These are phyloP conservation scores for Pipistrellus kuhlii DNA, from an alignment of 2,797 vertebrate genomes.

Conservation along the genomic window DNA sequence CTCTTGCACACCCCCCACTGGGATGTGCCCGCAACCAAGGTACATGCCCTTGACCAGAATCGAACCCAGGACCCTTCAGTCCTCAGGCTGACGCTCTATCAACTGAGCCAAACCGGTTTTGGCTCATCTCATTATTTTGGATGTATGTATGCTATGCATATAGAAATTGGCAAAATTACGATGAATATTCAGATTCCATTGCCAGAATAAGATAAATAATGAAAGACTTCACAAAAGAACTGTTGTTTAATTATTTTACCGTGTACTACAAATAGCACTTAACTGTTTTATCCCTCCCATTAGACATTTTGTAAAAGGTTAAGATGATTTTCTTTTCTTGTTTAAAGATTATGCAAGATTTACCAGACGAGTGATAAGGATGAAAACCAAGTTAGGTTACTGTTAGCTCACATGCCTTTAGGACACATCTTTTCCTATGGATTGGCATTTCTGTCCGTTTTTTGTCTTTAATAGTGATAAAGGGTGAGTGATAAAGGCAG, in stretches of 20 bases:
- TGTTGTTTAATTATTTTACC: conserved; percentile 51
- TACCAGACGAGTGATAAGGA: conserved; percentile 30
- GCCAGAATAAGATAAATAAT: conserved; percentile 50
- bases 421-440: conserved; percentile 41
- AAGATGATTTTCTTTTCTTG: conserved; percentile 56
- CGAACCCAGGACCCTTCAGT: no score
- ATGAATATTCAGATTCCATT: conserved; percentile 54
- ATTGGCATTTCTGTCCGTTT: conserved; percentile 45
- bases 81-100: no score
- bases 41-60: no score
- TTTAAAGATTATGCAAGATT: conserved; percentile 62
- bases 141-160: conserved; percentile 22
- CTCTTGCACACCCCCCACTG: no score
- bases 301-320: conserved; percentile 62
- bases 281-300: conserved; percentile 32
- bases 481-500: conserved; percentile 36
- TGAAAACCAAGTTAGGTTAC: conserved; percentile 44
- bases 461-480: conserved; percentile 4
- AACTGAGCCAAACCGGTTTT: no score
- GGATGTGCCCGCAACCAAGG: no score
- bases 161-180: conserved; percentile 62
- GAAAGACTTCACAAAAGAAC: conserved; percentile 46
- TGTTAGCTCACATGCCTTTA: conserved; percentile 12
- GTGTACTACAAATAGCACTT: conserved; percentile 56
- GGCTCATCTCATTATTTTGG: conserved; percentile 31